phyloP scores from a whole-genome alignment of 2,113 vertebrate species.

The Ahaetulla prasina region DNA sequence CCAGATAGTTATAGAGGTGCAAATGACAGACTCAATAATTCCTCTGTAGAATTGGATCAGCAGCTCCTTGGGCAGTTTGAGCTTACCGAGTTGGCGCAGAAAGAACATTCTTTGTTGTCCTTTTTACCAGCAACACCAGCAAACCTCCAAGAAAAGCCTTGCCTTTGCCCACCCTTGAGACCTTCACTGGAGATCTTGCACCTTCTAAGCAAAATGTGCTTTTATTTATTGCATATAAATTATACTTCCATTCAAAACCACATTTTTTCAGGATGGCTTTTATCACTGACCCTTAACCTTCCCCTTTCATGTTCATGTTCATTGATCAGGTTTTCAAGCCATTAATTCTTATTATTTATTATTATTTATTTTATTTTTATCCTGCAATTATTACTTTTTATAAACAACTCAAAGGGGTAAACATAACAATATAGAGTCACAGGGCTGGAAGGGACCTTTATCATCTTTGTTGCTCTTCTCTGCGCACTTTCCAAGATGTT shows the following conservation, averaged over 20 bases:
- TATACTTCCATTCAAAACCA: background rate
- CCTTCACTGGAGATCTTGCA: background rate
- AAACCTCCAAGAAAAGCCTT: too few relatives aligned
- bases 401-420: background rate
- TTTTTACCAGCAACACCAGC: background rate
- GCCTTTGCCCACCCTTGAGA: background rate
- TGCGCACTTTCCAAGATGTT: background rate
- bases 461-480: background rate
- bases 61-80: too few relatives aligned
- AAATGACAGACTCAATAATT: too few relatives aligned
- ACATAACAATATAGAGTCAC: background rate
- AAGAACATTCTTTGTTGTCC: too few relatives aligned
- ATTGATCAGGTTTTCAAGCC: background rate
- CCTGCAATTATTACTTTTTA: background rate
- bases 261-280: background rate
- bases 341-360: background rate
- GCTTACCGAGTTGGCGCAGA: too few relatives aligned
- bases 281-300: background rate
- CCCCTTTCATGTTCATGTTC: background rate
- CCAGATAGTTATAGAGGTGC: too few relatives aligned
- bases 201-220: background rate
- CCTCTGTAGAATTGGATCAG: too few relatives aligned
- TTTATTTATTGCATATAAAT: background rate
- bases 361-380: background rate
- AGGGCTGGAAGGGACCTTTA: background rate